Evolutionary conservation across 2,797 vertebrate species (phyloP).

Genomic region (Aphelocoma californica): DNA sequence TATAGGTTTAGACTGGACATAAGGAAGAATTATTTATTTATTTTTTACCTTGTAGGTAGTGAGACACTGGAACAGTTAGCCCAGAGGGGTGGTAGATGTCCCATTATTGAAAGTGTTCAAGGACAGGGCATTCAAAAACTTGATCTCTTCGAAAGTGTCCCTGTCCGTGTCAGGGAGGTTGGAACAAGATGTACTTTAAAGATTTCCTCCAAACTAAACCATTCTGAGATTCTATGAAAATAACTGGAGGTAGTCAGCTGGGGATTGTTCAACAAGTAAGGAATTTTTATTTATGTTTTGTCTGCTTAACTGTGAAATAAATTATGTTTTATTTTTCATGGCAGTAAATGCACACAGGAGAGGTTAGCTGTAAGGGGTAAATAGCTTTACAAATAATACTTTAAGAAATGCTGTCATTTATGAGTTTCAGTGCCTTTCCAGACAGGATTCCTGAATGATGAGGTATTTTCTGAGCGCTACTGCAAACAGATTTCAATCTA

Average conservation of each 20-base stretch:
- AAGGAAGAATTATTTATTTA: background rate
- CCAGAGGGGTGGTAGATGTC: background rate
- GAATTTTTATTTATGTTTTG: background rate
- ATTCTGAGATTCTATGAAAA: background rate
- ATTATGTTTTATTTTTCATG: background rate
- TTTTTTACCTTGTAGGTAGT: background rate
- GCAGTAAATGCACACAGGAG: background rate
- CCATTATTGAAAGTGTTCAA: background rate
- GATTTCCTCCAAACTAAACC: background rate
- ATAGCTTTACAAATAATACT: background rate
- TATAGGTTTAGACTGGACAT: background rate
- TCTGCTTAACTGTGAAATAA: background rate
- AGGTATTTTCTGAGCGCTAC: background rate
- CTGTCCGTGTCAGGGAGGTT: too few relatives aligned
- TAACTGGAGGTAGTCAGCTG: background rate
- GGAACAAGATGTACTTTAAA: rapidly evolving
- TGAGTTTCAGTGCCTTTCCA: background rate
- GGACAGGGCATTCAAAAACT: background rate
- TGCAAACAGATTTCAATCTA: background rate
- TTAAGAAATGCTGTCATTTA: background rate
- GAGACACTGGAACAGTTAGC: background rate
- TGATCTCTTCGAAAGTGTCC: background rate
- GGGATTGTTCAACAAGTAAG: background rate
- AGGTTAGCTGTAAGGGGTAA: background rate
- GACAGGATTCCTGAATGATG: background rate